These are phyloP conservation scores for Heliconius sara DNA, from an alignment of 2,888 invertebrate species.

Conservation along the genomic window DNA sequence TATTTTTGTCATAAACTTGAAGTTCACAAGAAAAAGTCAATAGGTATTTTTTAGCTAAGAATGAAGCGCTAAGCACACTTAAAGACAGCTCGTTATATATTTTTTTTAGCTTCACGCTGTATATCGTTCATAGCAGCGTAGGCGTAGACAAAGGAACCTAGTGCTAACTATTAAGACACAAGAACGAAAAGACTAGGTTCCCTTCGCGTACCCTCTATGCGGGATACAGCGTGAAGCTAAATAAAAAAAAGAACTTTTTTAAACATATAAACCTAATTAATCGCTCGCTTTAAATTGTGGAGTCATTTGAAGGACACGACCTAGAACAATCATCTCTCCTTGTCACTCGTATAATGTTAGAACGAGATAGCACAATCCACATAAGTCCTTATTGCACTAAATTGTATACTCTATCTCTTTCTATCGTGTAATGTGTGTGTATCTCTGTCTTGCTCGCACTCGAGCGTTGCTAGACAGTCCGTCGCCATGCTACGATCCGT, in stretches of 20 bases:
- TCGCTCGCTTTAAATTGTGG: constrained; percentile 44
- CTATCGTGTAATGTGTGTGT: background rate
- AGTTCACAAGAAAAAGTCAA: too few relatives aligned
- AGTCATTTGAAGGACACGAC: constrained; percentile 49
- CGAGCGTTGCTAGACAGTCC: constrained; percentile 55
- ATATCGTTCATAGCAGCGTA: too few relatives aligned
- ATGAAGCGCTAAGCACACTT: too few relatives aligned
- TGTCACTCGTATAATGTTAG: background rate
- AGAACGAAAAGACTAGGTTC: too few relatives aligned
- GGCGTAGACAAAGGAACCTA: too few relatives aligned
- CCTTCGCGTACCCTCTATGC: background rate
- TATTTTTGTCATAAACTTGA: too few relatives aligned
- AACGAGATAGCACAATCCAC: constrained; percentile 25
- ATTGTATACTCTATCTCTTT: constrained; percentile 29
- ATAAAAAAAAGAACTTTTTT: background rate
- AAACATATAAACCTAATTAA: constrained; percentile 40
- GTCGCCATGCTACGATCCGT: constrained; percentile 54
- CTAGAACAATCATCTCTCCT: constrained; percentile 38
- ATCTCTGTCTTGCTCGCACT: constrained; percentile 46
- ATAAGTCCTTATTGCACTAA: constrained; percentile 17
- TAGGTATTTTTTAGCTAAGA: too few relatives aligned
- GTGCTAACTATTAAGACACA: too few relatives aligned
- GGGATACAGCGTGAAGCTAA: background rate
- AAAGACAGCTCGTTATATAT: too few relatives aligned
- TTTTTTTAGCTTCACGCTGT: too few relatives aligned